phyloP scores from a whole-genome alignment of 2,113 vertebrate species.

The Cavia aperea region DNA sequence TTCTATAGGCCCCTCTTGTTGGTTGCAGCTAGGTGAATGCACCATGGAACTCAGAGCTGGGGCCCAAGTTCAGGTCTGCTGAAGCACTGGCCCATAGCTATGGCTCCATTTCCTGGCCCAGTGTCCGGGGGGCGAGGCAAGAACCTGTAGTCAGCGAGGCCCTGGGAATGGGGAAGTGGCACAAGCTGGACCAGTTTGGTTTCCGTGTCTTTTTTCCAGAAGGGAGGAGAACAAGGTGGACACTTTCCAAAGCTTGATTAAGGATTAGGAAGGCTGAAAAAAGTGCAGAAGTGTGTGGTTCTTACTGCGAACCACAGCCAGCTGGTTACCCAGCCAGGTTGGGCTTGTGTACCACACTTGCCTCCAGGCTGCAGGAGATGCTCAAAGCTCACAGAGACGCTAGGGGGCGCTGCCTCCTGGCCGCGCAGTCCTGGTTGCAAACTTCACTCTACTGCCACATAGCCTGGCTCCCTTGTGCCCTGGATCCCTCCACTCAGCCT shows the following conservation, averaged over 20 bases:
- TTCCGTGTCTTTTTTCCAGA: not conserved
- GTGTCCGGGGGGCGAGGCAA: not conserved
- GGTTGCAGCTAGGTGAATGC: not conserved
- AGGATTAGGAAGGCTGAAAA: not conserved
- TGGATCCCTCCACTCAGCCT: not conserved
- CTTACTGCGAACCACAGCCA: not conserved
- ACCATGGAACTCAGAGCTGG: not conserved
- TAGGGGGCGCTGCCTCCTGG: too few relatives aligned
- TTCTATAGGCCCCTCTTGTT: not conserved
- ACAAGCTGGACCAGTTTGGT: not conserved
- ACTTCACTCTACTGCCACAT: fast-evolving
- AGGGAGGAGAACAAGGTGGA: not conserved
- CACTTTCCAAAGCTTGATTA: not conserved
- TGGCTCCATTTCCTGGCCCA: not conserved
- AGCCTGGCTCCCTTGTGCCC: not conserved
- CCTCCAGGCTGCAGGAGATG: not conserved
- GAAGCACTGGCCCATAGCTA: not conserved
- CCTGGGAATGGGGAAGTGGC: not conserved
- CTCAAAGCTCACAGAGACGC: not conserved
- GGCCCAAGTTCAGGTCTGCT: not conserved
- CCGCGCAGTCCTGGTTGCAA: not conserved
- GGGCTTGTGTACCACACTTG: not conserved
- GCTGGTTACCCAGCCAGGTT: too few relatives aligned
- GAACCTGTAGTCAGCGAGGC: fast-evolving
- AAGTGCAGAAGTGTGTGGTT: not conserved